phyloP scores from a whole-genome alignment of 2,113 vertebrate genomes.

The Ceratotherium simum region DNA sequence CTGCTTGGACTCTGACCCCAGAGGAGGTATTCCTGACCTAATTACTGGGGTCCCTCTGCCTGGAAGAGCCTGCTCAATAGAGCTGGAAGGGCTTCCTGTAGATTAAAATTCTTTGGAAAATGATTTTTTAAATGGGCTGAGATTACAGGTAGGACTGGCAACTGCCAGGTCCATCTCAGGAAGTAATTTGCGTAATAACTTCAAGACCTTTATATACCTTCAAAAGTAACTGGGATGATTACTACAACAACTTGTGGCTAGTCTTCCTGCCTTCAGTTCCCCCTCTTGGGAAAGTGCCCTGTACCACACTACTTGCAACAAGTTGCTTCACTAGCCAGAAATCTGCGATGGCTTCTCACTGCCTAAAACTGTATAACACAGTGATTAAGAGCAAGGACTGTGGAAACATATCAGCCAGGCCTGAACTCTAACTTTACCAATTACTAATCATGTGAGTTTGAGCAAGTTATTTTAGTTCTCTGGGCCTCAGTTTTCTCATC shows the following conservation, averaged over 20 bases:
- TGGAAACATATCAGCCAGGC: neutral
- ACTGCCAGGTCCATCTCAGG: neutral
- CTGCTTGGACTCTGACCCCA: constrained; percentile 48
- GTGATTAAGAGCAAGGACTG: constrained; percentile 48
- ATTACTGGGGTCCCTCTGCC: neutral
- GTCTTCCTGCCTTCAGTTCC: neutral
- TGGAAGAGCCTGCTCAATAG: neutral
- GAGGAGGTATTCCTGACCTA: neutral
- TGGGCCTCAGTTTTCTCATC: constrained; percentile 36
- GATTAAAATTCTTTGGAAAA: constrained; percentile 30
- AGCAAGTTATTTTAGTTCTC: constrained; percentile 1
- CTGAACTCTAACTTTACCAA: constrained; percentile 18
- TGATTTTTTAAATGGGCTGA: neutral
- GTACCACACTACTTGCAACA: constrained; percentile 11
- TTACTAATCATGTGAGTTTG: constrained; percentile 15
- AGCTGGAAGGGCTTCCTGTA: neutral
- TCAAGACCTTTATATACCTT: neutral
- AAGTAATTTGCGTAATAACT: constrained; percentile 33
- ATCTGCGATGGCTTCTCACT: constrained; percentile 31
- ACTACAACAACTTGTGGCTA: neutral
- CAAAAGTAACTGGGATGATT: constrained; percentile 13
- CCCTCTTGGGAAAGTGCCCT: neutral
- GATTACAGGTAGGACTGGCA: neutral
- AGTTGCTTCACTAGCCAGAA: constrained; percentile 33
- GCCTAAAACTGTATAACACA: neutral